Base-by-base conservation (phyloP, 2,113 vertebrate species). In the Pachypanchax playfairii region DNA sequence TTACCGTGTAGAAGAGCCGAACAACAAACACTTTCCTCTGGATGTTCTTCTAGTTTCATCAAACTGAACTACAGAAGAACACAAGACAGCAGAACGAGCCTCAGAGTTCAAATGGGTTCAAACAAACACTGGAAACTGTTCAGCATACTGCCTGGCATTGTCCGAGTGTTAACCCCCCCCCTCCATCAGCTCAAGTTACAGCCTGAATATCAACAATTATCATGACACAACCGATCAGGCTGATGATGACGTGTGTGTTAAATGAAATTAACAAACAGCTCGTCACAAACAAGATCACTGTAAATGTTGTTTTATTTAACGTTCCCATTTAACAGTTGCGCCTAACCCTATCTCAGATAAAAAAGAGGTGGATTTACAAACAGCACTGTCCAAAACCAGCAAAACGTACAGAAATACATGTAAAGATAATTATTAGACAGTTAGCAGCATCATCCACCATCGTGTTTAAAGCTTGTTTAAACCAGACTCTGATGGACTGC, bases 41-140 rank as follows among this genome's bases (percentile, higher is more conserved):
- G 18, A 25, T 42, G 25, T 41, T 6, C 14, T 25, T 44, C 51
- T 14, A 54, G 33, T 14, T 54, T 38, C 33, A 17, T 17, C 7
- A 58, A 48, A 4, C 63, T 41, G 56, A 51, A 46, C 20, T 15
- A 31, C 31, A 12, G 46, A 7, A 41, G 69, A 42, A 70, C 5
- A 12, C 18, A 26, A 18, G 31, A 35, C 53, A 25, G 22, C 3
- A 35, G 22, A 39, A 46, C 38, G 52, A 25, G 76, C 48, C 41
- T 22, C 6, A 9, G 47, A 65, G 71, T 55, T 65, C 33, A 57
- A 35, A 42, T 39, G 55, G 60, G 71, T 62, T 71, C 62, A 65
- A 44, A 73, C 75, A 74, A 86, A 81, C 69, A 70, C 77, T 38
- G 56, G 44, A 84, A 85, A 85, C 88, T 82, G 90, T 90, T 84